A percentile compares a stretch with the other conserved stretches of the same genome.
Evolutionary conservation across 1,140 invertebrate species (phyloP).

Genomic region (Caenorhabditis inopinata): DNA sequence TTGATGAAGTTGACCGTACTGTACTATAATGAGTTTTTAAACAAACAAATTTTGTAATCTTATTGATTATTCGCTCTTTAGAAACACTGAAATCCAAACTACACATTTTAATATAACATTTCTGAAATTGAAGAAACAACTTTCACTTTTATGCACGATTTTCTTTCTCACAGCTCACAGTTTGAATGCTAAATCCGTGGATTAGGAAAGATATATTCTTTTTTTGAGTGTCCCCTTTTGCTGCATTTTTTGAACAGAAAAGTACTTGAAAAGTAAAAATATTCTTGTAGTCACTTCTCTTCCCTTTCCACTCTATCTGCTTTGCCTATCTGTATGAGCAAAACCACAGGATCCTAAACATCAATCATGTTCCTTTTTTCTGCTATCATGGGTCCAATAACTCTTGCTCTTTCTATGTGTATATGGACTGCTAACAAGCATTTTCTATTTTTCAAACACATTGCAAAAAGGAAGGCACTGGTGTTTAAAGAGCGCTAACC

Average conservation of each 20-base stretch:
- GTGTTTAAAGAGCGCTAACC: not conserved
- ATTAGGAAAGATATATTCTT: not conserved
- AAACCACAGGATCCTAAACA: not conserved
- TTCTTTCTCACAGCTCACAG: no score
- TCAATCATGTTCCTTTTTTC: not conserved
- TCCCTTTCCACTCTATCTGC: no score
- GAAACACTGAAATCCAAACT: no score
- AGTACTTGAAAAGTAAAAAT: not conserved
- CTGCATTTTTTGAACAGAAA: not conserved
- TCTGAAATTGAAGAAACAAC: no score
- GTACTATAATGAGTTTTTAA: no score
- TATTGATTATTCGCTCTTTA: no score
- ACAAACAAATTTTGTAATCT: no score
- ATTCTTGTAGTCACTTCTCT: not conserved
- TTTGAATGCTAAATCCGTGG: no score
- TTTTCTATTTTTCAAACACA: not conserved
- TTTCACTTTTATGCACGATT: no score
- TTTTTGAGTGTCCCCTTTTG: not conserved
- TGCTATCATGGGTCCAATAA: not conserved
- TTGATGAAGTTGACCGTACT: no score
- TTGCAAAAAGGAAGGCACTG: no score
- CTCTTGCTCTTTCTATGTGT: not conserved
- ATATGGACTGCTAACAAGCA: not conserved
- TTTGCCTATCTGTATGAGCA: not conserved
- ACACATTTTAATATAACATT: no score